Conservation (phyloP, 35 echinoderm and acorn worm genomes). For the Lytechinus pictus region DNA sequence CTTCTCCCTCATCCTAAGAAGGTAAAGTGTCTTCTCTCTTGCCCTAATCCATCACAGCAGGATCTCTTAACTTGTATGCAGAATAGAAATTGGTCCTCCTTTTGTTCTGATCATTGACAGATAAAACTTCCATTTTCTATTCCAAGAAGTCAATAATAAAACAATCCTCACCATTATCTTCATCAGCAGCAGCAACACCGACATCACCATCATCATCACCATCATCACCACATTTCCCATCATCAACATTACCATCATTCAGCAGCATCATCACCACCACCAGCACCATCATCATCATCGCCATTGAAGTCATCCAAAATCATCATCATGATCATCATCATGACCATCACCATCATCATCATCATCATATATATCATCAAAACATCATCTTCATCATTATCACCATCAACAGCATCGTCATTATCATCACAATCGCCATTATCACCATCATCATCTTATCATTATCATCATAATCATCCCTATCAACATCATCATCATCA, state of each 20-base stretch:
- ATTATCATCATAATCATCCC: not conserved
- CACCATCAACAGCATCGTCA: not conserved
- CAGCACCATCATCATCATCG: too few relatives aligned
- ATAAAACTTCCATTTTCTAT: not conserved
- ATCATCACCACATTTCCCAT: too few relatives aligned
- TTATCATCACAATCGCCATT: not conserved
- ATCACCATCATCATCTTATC: not conserved
- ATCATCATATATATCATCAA: not conserved
- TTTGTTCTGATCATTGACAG: not conserved
- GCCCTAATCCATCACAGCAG: not conserved
- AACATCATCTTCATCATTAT: not conserved
- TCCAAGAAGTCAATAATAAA: not conserved
- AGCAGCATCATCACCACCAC: too few relatives aligned
- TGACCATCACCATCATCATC: not conserved
- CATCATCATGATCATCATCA: too few relatives aligned
- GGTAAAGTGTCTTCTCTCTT: not conserved
- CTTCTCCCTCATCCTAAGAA: not conserved
- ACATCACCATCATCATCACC: too few relatives aligned
- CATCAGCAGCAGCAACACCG: too few relatives aligned
- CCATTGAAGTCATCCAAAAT: too few relatives aligned
- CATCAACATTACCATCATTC: too few relatives aligned
- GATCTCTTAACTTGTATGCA: not conserved
- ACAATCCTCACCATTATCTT: too few relatives aligned
- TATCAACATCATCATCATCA: not conserved
- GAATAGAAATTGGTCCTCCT: not conserved